Base-by-base conservation (phyloP, 2,888 invertebrate genomes). In the Campaea margaritaria region DNA sequence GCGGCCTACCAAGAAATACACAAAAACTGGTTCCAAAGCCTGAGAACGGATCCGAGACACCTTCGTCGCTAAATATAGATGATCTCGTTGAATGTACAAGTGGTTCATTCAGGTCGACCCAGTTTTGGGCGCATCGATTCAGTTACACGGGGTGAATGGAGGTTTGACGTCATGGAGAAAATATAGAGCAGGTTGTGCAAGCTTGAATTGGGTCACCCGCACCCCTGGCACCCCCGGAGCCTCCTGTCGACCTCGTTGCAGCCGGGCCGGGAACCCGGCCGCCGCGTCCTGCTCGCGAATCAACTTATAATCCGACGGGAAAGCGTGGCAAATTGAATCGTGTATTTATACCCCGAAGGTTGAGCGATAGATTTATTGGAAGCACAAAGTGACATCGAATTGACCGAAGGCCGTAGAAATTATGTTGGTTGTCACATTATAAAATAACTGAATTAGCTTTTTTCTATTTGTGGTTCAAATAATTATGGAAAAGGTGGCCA, bases 81-180 rank as follows among this genome's bases (percentile, higher is more conserved):
- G 59, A 57, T 68, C 75, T 79, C 79, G 73, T 77, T 85, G 85
- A 87, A 87, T 85, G 86, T 85, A 82, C 78, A 73, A 79, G 83
- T 76, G 81, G 74, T 83, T 80, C 89, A 91, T 91, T 91, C 86
- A 91, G 81, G 72, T 76, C 83, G 89, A 85, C 91, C 89, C 80
- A 87, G 83, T 85, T 89, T 76, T 67, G 76, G 77, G 75, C 79
- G 82, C 89, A 89, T 91, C 87, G 91, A 90, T 91, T 91, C 86
- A 89, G 73, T 77, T 82, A 67, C 74, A 74, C 80, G 83, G 86
- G 86, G 83, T 89, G 89, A 89, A 91, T 89, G 90, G 86, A 67
- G 78, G 77, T 61, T 78, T 92, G 92, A 92, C 92, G 91, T 92
- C 91, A 92, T 82, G 73, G 76, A 54, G 83, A 79, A 89, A 87